Conservation (phyloP, 2,888 invertebrate genomes). For the Ichneumoninae sp. region DNA sequence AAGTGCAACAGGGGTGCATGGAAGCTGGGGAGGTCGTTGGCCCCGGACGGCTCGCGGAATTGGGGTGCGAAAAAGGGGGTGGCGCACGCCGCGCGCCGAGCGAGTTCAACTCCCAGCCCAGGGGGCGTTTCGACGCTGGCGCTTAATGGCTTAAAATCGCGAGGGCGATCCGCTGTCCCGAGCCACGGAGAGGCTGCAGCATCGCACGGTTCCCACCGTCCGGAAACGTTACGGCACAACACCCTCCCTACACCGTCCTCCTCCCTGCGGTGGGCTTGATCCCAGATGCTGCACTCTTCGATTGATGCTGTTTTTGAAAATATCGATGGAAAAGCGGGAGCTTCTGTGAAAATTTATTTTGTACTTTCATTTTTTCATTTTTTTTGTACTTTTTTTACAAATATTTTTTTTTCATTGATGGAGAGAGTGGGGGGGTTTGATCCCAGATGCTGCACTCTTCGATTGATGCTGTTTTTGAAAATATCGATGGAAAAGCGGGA, state of each 20-base stretch:
- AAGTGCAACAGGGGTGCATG: constrained; percentile 81
- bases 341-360: too few species aligned
- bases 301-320: neutral
- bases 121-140: constrained; percentile 76
- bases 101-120: constrained; percentile 74
- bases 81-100: constrained; percentile 66
- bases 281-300: neutral
- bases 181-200: constrained; percentile 40
- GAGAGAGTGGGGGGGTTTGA: neutral
- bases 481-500: too few species aligned
- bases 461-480: too few species aligned
- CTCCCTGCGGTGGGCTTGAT: neutral
- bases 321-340: too few species aligned
- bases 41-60: constrained; percentile 70
- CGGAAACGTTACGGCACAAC: neutral
- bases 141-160: constrained; percentile 72
- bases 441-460: too few species aligned
- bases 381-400: too few species aligned
- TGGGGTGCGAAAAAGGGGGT: constrained; percentile 77
- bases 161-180: constrained; percentile 54
- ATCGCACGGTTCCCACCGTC: neutral
- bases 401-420: neutral
- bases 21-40: constrained; percentile 73
- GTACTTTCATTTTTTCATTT: too few species aligned
- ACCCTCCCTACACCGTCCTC: neutral